These are phyloP conservation scores for Noctua comes DNA, from an alignment of 2,888 invertebrate genomes.

Conservation along the genomic window DNA sequence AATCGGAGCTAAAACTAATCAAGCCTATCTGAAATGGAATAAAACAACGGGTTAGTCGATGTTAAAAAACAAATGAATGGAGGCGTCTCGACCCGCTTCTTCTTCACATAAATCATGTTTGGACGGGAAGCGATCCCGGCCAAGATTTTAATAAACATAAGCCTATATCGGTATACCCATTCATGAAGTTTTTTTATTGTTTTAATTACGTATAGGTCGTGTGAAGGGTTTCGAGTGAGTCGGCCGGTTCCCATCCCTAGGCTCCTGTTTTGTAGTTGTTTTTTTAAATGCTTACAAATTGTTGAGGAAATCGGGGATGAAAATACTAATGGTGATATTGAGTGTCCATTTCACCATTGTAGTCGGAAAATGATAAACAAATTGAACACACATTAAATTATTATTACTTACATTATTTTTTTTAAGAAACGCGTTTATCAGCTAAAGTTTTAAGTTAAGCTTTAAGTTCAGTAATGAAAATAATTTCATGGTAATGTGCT, in stretches of 20 bases:
- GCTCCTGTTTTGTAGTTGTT: constrained; percentile 57
- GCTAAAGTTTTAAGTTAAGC: too few species aligned
- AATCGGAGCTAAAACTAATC: constrained; percentile 88
- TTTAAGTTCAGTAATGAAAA: not conserved
- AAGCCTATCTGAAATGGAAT: constrained; percentile 83
- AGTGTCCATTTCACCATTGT: not conserved
- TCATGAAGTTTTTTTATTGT: constrained; percentile 85
- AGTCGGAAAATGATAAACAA: not conserved
- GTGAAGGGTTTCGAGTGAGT: constrained; percentile 77
- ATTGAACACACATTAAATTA: not conserved
- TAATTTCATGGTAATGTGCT: not conserved
- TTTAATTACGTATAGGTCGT: constrained; percentile 87
- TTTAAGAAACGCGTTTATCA: not conserved
- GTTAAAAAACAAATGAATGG: constrained; percentile 89
- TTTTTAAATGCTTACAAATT: constrained; percentile 22
- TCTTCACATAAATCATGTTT: constrained; percentile 85
- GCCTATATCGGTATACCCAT: constrained; percentile 84
- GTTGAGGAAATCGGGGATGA: constrained; percentile 5
- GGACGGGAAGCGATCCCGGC: constrained; percentile 80
- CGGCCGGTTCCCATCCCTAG: constrained; percentile 61
- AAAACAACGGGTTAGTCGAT: constrained; percentile 70
- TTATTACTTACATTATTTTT: not conserved
- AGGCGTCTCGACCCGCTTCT: constrained; percentile 80
- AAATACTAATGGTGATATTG: not conserved
- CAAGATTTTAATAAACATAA: constrained; percentile 89